These are phyloP conservation scores for Raja brachyura DNA, from an alignment of 2,113 vertebrate genomes.

Conservation along the genomic window DNA sequence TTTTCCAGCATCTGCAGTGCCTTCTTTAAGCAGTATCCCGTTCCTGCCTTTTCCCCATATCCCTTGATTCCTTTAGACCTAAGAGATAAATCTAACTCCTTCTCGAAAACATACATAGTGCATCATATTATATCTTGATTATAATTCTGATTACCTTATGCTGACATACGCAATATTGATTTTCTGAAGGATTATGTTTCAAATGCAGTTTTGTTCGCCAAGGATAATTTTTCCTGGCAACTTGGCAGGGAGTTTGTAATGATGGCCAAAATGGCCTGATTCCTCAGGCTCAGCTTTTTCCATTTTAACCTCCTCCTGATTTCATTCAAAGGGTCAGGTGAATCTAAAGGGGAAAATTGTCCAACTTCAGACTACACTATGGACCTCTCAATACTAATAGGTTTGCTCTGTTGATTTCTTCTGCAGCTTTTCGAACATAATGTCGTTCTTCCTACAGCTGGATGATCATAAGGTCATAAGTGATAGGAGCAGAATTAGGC, in stretches of 20 bases:
- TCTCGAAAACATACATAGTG: no score
- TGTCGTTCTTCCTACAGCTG: no score
- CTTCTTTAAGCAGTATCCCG: no score
- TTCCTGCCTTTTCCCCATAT: no score
- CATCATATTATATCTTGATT: background rate
- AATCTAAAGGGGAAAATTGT: background rate
- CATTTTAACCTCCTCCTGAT: background rate
- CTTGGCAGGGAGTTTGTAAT: background rate
- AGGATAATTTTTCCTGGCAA: background rate
- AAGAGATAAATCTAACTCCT: no score
- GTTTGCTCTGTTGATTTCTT: background rate
- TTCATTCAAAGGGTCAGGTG: background rate
- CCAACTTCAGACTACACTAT: background rate
- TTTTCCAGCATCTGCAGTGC: no score
- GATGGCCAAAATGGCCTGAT: background rate
- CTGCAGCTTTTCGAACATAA: no score
- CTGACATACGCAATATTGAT: background rate
- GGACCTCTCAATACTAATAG: background rate
- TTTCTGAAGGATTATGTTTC: constrained; percentile 20
- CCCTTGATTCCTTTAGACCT: no score
- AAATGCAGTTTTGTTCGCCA: background rate
- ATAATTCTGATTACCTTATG: background rate
- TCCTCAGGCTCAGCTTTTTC: background rate
- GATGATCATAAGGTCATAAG: no score
- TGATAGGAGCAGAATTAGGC: no score